phyloP scores from a whole-genome alignment of 2,888 invertebrate genomes.

The Ochlodes sylvanus region DNA sequence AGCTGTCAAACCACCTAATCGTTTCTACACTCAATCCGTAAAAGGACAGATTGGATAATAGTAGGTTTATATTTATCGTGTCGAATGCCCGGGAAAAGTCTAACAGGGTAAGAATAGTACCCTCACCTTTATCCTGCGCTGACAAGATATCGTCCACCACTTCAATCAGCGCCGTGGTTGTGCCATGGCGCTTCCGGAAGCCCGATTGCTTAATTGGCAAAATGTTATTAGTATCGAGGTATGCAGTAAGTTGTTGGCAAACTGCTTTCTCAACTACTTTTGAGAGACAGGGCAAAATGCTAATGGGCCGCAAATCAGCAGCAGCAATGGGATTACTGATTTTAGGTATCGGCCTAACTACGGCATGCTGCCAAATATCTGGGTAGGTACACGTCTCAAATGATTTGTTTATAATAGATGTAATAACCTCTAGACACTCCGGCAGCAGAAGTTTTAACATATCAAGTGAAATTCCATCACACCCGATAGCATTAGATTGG shows the following conservation, averaged over 20 bases:
- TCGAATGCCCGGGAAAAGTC: not conserved
- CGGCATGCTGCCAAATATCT: not conserved
- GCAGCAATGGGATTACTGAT: not conserved
- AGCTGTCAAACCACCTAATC: not conserved
- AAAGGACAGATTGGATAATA: not conserved
- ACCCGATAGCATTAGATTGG: not conserved
- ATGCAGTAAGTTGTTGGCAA: not conserved
- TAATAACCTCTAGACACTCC: not conserved
- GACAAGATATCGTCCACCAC: not conserved
- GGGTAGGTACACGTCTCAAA: not conserved
- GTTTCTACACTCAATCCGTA: not conserved
- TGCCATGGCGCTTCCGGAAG: not conserved
- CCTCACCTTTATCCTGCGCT: too few relatives aligned
- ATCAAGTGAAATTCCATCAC: not conserved
- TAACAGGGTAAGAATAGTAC: not conserved
- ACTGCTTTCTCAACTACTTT: not conserved
- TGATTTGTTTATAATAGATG: not conserved
- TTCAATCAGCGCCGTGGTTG: not conserved
- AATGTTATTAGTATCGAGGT: not conserved
- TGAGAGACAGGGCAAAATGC: not conserved
- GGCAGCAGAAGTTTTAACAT: not conserved
- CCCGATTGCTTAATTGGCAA: not conserved
- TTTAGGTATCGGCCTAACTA: not conserved
- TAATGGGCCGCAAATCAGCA: not conserved
- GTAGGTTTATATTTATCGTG: not conserved